Evolutionary conservation across 2,888 invertebrate species (phyloP).

Genomic region (Nemotelus pantherinus): DNA sequence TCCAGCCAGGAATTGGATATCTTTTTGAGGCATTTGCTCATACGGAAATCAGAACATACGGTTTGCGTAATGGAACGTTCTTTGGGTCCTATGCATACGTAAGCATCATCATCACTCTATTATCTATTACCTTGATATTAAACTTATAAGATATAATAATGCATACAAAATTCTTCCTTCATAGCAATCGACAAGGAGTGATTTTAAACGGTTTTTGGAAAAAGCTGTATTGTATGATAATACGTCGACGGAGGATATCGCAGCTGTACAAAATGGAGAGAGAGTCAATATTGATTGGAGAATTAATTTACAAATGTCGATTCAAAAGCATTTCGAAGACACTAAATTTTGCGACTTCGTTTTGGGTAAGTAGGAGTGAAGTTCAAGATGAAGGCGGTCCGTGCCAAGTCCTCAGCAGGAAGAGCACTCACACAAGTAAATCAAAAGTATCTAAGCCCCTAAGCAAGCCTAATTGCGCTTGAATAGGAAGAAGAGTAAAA

Average conservation of each 20-base stretch:
- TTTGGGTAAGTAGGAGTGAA: slow-evolving; percentile 67
- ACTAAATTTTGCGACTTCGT: slow-evolving; percentile 80
- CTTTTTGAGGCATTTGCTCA: slow-evolving; percentile 64
- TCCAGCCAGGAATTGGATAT: slow-evolving; percentile 61
- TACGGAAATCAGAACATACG: slow-evolving; percentile 75
- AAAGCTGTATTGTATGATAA: slow-evolving; percentile 68
- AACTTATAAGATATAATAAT: too few species aligned
- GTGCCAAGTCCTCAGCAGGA: too few species aligned
- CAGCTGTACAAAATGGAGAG: slow-evolving; percentile 71
- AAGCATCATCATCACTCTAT: slow-evolving; percentile 45
- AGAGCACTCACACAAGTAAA: too few species aligned
- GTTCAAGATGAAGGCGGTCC: neutral
- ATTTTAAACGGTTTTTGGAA: slow-evolving; percentile 66
- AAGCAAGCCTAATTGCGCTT: too few species aligned
- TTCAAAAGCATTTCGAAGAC: slow-evolving; percentile 73
- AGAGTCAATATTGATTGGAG: slow-evolving; percentile 87
- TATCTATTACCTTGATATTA: too few species aligned
- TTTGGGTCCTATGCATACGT: slow-evolving; percentile 74
- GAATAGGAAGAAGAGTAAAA: too few species aligned
- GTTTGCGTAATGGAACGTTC: slow-evolving; percentile 78
- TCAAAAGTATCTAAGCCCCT: too few species aligned
- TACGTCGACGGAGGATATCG: slow-evolving; percentile 66
- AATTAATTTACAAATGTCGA: slow-evolving; percentile 77
- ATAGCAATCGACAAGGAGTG: slow-evolving; percentile 57
- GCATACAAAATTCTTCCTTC: neutral